phyloP scores from a whole-genome alignment of 2,888 invertebrate species.

The Eupithecia insigniata region DNA sequence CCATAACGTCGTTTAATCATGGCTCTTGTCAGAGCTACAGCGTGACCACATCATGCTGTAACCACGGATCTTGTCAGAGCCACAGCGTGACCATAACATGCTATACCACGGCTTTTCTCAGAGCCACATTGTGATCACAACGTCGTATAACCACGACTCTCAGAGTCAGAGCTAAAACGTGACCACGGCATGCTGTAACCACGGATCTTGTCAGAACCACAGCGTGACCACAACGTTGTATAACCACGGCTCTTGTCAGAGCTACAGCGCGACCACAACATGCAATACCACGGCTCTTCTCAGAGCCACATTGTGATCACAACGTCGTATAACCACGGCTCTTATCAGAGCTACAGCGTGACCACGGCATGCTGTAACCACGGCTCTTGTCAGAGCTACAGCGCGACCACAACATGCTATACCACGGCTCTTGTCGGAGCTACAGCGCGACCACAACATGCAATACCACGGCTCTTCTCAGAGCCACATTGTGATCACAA shows the following conservation, averaged over 20 bases:
- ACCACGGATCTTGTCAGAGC: slow-evolving; percentile 13
- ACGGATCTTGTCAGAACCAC: slow-evolving; percentile 11
- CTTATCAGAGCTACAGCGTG: slow-evolving; percentile 2
- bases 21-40: background rate
- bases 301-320: slow-evolving; percentile 6
- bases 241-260: slow-evolving; percentile 9
- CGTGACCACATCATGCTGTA: background rate
- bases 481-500: background rate
- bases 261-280: slow-evolving; percentile 1
- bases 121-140: no score
- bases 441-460: background rate
- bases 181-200: background rate
- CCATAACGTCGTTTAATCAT: background rate
- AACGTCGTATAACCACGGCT: background rate
- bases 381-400: slow-evolving; percentile 10
- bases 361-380: background rate
- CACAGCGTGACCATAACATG: background rate
- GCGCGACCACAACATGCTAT: background rate
- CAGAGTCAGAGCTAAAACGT: slow-evolving; percentile 8
- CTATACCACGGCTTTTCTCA: no score
- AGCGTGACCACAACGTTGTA: background rate
- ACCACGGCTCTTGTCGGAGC: slow-evolving; percentile 7
- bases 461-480: slow-evolving; percentile 1
- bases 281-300: background rate
- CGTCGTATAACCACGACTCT: slow-evolving; percentile 10